Evolutionary conservation across 2,113 vertebrate genomes (phyloP).

Genomic region (Esox niger): DNA sequence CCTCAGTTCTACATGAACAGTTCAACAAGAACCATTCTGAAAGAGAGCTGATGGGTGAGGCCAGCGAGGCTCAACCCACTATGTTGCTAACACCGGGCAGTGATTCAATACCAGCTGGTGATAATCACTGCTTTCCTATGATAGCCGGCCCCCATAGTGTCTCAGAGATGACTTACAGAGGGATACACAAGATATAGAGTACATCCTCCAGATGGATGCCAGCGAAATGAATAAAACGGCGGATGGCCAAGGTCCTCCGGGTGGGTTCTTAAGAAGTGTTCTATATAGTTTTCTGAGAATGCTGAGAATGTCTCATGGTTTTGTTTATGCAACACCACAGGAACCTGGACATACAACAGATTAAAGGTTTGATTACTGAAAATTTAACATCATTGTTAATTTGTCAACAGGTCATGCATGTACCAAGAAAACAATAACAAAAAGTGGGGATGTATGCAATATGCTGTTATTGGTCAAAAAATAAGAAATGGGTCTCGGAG

Average conservation of each 20-base stretch:
- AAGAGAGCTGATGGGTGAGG: neutral
- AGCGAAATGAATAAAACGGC: slow-evolving; percentile 8
- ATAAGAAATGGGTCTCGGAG: slow-evolving; percentile 36
- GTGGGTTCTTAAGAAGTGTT: slow-evolving; percentile 6
- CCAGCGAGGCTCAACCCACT: neutral
- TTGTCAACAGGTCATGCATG: slow-evolving; percentile 53
- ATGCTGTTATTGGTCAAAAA: slow-evolving; percentile 57
- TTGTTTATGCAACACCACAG: slow-evolving; percentile 26
- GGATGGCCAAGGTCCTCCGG: neutral
- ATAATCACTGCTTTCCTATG: slow-evolving; percentile 13
- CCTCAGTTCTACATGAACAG: neutral
- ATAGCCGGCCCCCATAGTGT: slow-evolving; percentile 13
- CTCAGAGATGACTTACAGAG: slow-evolving; percentile 19
- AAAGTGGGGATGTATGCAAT: slow-evolving; percentile 37
- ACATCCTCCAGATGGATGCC: slow-evolving; percentile 6
- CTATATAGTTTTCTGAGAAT: slow-evolving; percentile 10
- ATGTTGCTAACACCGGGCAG: neutral
- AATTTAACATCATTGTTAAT: slow-evolving; percentile 55
- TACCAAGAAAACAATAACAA: slow-evolving; percentile 48
- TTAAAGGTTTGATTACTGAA: slow-evolving; percentile 47
- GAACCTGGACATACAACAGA: slow-evolving; percentile 41
- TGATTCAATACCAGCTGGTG: slow-evolving; percentile 12
- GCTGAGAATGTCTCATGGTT: slow-evolving; percentile 8
- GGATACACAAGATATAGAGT: slow-evolving; percentile 21
- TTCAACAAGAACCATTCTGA: neutral